A percentile compares a stretch with the other conserved stretches of the same genome.
phyloP scores from a whole-genome alignment of 2,113 vertebrate species.

The Egretta garzetta region DNA sequence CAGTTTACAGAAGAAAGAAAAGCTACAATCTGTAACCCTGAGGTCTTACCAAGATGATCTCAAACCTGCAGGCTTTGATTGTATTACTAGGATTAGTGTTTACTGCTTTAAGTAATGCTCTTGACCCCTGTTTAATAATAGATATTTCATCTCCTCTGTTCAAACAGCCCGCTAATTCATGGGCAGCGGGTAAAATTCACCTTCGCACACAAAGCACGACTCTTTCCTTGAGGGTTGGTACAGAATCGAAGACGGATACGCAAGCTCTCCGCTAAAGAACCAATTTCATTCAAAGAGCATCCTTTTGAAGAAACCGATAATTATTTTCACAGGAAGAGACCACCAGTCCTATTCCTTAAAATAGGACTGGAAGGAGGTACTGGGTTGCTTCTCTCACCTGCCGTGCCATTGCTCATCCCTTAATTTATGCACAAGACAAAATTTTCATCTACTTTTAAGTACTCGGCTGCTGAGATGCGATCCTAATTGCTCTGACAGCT shows the following conservation, averaged over 20 bases:
- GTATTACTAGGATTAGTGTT: background rate
- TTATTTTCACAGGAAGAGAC: background rate
- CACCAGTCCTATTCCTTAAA: background rate
- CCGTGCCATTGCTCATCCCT: background rate
- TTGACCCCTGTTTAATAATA: background rate
- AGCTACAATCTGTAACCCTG: background rate
- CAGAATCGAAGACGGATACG: fast-evolving
- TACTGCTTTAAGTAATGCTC: background rate
- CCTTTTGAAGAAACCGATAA: background rate
- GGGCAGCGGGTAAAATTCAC: background rate
- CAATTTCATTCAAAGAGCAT: background rate
- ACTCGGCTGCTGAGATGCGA: background rate
- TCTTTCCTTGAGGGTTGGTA: background rate
- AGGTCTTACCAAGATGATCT: background rate
- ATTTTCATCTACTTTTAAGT: background rate
- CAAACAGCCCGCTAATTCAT: background rate
- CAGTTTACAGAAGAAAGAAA: background rate
- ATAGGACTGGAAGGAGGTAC: no score
- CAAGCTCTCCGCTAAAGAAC: background rate
- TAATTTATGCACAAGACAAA: background rate
- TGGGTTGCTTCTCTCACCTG: background rate
- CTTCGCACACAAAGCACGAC: fast-evolving
- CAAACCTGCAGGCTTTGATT: background rate
- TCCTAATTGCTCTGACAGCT: background rate
- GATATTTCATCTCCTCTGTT: background rate